Evolutionary conservation across 53 echinoderm and acorn worm genomes (phyloP), one percentile per base, ranked within the genome.

Genomic region (Stichopus horrens): DNA sequence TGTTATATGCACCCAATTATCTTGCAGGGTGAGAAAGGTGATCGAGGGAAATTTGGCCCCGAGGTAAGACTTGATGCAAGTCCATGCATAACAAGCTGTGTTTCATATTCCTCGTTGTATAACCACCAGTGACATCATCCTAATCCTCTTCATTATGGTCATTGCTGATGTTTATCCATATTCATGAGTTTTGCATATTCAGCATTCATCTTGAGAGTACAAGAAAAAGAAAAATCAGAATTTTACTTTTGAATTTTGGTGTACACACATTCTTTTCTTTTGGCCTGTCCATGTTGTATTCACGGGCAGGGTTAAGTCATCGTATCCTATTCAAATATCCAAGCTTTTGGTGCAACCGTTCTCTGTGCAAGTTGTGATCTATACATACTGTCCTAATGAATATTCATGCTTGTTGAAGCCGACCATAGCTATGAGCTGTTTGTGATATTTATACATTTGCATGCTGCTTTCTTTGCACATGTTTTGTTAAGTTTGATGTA

Each of bases 11-110:
- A 81, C 81, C 81, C 81, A 55, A 81, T 81, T 81, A 81, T 81
- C 58, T 81, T 81, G 58, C 81, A 81, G 81, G 81, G 81, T 81
- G 57, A 81, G 58, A 81, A 81, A 81, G 81, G 81, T 81, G 81
- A 81, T 22, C 81, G 81, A 18, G 81, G 81, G 21, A 81, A 81
- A 81, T 81, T 81, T 81, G 81, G 81, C 58, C 81, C 81, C 8
- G 81, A 81, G 81, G 81, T 81, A 81, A 81, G 81, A 58, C 53
- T 16, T 77, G 77, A n/a, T 16, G 19, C 58, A 81, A 18, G 71
- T 71, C 71, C 14, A 71, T 71, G 71, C 71, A 71, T 71, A 71
- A 71, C 71, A 71, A 71, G 19, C 10, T 16, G 63, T 71, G 71
- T 71, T 71, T 71, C 71, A 71, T 18, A 71, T 71, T 71, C n/a